Evolutionary conservation across 2,797 vertebrate genomes (phyloP), one percentile per base, ranked within the genome.

Genomic region (Astyanax mexicanus): DNA sequence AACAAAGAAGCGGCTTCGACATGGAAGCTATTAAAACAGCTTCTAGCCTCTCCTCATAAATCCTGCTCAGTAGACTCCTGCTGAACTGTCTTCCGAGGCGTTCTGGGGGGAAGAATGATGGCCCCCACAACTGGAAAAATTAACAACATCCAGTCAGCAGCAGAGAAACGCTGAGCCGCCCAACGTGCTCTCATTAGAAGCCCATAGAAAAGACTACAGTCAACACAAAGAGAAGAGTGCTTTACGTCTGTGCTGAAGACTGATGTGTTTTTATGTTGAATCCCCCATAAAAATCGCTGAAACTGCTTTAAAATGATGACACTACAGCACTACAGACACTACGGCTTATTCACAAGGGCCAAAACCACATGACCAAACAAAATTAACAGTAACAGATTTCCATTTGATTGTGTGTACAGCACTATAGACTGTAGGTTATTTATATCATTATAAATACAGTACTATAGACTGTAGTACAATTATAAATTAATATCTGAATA

Each of bases 1-100:
- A n/a, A 23, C 64, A 47, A 6, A 44, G 52, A 23, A 6, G n/a
- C 11, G 40, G 32, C 10, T 47, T 25, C 23, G 54, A 38, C 29
- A 58, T 65, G 58, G 58, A 73, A 72, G 38, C 32, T 52, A 72
- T 72, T 79, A 72, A 76, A 75, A 19, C 42, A 47, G 37, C 51
- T 52, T 66, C 40, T 37, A 1, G 10, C 19, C 32, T 23, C n/a
- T 8, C 25, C 11, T 19, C n/a, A 67, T 66, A 57, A 78, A 42
- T 72, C 29, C 47, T 66, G 23, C 60, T 60, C 42, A 38, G 21
- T 29, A 76, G 13, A 13, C 21, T 70, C 32, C 45, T 19, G 17
- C 29, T 64, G 29, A 75, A 25, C 44, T 55, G 72, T 40, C 72
- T 44, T 40, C 42, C 21, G 9, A 25, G 23, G n/a, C 44, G 25